Evolutionary conservation across 1,140 invertebrate species (phyloP), one percentile per base, ranked within the genome.

Genomic region (Mycetomoellerius zeteki): DNA sequence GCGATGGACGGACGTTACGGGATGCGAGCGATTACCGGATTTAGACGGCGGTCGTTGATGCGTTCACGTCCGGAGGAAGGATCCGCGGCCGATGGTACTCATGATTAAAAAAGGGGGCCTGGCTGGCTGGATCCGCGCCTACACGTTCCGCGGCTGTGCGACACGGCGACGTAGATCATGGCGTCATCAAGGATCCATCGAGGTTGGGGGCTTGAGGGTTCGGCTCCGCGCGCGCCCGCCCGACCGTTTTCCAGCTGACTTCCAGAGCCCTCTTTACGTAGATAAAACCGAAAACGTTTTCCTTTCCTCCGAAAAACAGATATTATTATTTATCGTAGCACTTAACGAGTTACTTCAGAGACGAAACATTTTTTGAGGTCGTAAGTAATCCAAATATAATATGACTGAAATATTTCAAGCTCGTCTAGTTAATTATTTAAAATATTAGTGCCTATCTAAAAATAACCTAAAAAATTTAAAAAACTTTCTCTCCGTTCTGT

Each of bases 151-250:
- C 47, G 65, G 30, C 77, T 80, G 47, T 81, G 65, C 65, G 21
- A 81, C 64, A 84, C 80, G 54, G 71, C 80, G 54, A 84, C 80
- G 69, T 75, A 73, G 80, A 84, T 84, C 69, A 84, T 84, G 80
- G 80, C 67, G 69, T 81, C 78, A 81, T 84, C 80, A 50, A 19
- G 10, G 37, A 72, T 76, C 54, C 54, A 76, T 76, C 67, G 67
- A 82, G 67, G 52, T 82, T 82, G 80, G 52, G 33, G 33, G 33
- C 33, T 37, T 37, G 33, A 0, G 67, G 64, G 33, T 56, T 16
- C 5, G 24, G 24, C 54, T 10, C 58, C 58, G 58, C 60, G 21
- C 50, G 50, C 67, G 5, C 67, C 71, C 71, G 52, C 21, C 65
- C 52, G 71, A 58, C 30, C 65, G n/a, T 69, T 19, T 67, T 21